Conservation (phyloP, 2,888 invertebrate species). For the Gasteruption jaculator region DNA sequence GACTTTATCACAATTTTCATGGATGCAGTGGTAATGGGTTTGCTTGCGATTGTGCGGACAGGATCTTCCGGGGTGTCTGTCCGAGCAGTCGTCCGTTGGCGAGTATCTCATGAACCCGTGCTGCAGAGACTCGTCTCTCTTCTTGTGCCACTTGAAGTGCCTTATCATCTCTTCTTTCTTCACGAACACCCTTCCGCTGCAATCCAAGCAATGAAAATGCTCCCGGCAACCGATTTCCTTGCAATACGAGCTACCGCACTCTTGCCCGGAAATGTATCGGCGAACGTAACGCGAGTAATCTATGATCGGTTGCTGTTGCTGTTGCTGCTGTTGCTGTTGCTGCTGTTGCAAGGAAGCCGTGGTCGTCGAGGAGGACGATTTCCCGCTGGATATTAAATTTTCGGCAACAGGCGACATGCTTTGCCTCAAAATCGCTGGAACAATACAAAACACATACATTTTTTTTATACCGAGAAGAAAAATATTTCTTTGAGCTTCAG, state of each 20-base stretch:
- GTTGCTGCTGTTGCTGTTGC: constrained; percentile 20
- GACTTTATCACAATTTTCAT: constrained; percentile 89
- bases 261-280: constrained; percentile 74
- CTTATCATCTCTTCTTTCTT: constrained; percentile 99
- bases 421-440: constrained; percentile 57
- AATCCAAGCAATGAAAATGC: constrained; percentile 90
- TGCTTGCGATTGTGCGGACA: constrained; percentile 93
- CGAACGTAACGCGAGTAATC: constrained; percentile 89
- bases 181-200: constrained; percentile 82
- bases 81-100: constrained; percentile 90
- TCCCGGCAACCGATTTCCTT: constrained; percentile 87
- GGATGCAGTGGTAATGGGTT: constrained; percentile 96
- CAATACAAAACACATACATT: constrained; percentile 21
- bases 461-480: constrained; percentile 1
- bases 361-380: constrained; percentile 57
- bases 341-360: no score
- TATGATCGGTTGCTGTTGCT: constrained; percentile 58
- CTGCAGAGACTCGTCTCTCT: constrained; percentile 92
- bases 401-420: constrained; percentile 52
- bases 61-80: constrained; percentile 65
- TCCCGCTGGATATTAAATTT: constrained; percentile 46
- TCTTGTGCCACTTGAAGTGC: constrained; percentile 99
- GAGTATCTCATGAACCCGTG: constrained; percentile 95
- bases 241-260: constrained; percentile 82
- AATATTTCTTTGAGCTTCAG: no score